Base-by-base conservation (phyloP, 1,140 invertebrate genomes). In the Chymomyza costata region DNA sequence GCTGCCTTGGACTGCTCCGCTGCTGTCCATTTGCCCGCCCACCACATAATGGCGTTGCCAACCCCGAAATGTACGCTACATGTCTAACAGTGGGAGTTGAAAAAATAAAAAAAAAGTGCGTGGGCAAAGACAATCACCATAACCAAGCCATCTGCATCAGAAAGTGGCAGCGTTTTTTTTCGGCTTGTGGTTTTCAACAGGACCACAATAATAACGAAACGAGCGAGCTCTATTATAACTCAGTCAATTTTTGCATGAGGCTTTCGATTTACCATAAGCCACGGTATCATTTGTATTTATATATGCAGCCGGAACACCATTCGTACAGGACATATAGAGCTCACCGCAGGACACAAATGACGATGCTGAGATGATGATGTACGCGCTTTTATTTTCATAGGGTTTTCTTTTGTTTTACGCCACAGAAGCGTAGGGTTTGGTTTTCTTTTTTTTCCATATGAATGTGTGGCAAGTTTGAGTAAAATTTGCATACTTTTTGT, bases 401-500 rank as follows among this genome's bases (percentile, higher is more conserved):
- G n/a, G n/a, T n/a, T n/a, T n/a, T n/a, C n/a, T n/a, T n/a, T n/a
- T n/a, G n/a, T n/a, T n/a, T n/a, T n/a, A n/a, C n/a, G n/a, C n/a
- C n/a, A n/a, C n/a, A n/a, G n/a, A n/a, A n/a, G n/a, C n/a, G n/a
- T n/a, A 10, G 31, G 48, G 41, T 41, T 56, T 55, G 19, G 59
- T 51, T 53, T 60, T 55, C n/a, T 41, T 46, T 48, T 68, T 65
- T 55, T 47, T 58, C 55, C 28, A 46, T 48, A 13, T 14, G 25
- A 14, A 18, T 39, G 13, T n/a, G 14, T 3, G 2, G 25, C 14
- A 28, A 8, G 35, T 62, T 49, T 71, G 41, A 18, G 13, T 38
- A 30, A 71, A 71, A 78, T 78, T 71, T 78, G 63, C 71, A 78
- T 78, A 63, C 73, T 71, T 80, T 78, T 78, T 78, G 71, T n/a